Percentiles rank a stretch among this genome's conserved stretches.
These are phyloP conservation scores for Tadarida brasiliensis DNA, from an alignment of 2,797 vertebrate genomes.

Conservation along the genomic window DNA sequence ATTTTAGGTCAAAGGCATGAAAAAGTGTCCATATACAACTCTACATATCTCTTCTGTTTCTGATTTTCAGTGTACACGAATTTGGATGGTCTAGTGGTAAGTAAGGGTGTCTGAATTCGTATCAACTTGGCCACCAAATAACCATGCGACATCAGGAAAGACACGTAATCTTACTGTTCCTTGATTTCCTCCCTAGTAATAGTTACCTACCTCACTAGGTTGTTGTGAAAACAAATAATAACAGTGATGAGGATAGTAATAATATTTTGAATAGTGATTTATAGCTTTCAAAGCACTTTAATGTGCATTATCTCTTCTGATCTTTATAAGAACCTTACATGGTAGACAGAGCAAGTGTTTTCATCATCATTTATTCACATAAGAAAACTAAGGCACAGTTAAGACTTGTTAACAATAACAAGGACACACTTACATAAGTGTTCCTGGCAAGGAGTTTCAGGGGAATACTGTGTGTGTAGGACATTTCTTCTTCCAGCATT, in stretches of 20 bases:
- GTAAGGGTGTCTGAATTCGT: neutral
- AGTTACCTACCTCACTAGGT: slow-evolving; percentile 16
- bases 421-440: neutral
- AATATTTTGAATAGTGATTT: slow-evolving; percentile 70
- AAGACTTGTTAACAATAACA: slow-evolving; percentile 29
- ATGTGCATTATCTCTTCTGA: neutral
- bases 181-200: slow-evolving; percentile 46
- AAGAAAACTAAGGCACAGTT: neutral
- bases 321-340: slow-evolving; percentile 29
- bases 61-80: neutral
- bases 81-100: neutral
- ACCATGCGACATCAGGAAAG: neutral
- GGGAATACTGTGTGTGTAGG: neutral
- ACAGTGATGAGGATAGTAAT: slow-evolving; percentile 37
- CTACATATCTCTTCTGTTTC: neutral
- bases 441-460: neutral
- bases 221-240: slow-evolving; percentile 68
- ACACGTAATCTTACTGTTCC: neutral
- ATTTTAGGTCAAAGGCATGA: neutral
- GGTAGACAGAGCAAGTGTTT: neutral
- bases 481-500: neutral
- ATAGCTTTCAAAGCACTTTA: slow-evolving; percentile 35
- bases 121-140: neutral
- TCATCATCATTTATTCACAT: neutral
- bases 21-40: neutral